These are phyloP conservation scores for Atta cephalotes DNA, from an alignment of 1,140 invertebrate genomes.

Conservation along the genomic window DNA sequence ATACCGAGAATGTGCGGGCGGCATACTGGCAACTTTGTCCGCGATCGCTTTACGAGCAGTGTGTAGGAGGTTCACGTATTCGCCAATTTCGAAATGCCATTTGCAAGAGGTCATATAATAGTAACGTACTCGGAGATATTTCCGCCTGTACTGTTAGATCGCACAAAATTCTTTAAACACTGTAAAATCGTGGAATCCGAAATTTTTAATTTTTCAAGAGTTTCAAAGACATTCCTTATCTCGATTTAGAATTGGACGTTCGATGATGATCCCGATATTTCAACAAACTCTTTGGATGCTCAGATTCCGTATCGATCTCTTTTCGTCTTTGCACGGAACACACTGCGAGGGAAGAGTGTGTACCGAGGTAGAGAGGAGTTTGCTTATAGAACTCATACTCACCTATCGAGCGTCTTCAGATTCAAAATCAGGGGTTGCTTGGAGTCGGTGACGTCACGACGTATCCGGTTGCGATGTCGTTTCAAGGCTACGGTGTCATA, in stretches of 20 bases:
- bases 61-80: background rate
- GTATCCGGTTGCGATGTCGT: conserved; percentile 73
- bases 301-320: conserved; percentile 41
- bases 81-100: conserved; percentile 12
- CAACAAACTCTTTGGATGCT: background rate
- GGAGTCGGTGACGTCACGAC: conserved; percentile 61
- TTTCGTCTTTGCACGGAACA: conserved; percentile 33
- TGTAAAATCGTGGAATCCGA: background rate
- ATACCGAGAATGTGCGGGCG: conserved; percentile 33
- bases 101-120: conserved; percentile 1
- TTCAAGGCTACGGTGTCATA: conserved; percentile 73
- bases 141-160: background rate
- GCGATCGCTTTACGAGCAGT: conserved; percentile 17
- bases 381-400: conserved; percentile 31
- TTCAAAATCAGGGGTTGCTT: conserved; percentile 69
- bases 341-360: background rate
- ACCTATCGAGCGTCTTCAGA: conserved; percentile 71
- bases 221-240: background rate
- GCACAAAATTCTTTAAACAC: background rate
- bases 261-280: conserved; percentile 19
- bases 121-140: background rate
- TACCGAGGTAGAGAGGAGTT: conserved; percentile 22
- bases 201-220: background rate
- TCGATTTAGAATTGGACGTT: conserved; percentile 22
- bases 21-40: background rate